Conservation (phyloP, 1,140 invertebrate genomes). For the Apis florea region DNA sequence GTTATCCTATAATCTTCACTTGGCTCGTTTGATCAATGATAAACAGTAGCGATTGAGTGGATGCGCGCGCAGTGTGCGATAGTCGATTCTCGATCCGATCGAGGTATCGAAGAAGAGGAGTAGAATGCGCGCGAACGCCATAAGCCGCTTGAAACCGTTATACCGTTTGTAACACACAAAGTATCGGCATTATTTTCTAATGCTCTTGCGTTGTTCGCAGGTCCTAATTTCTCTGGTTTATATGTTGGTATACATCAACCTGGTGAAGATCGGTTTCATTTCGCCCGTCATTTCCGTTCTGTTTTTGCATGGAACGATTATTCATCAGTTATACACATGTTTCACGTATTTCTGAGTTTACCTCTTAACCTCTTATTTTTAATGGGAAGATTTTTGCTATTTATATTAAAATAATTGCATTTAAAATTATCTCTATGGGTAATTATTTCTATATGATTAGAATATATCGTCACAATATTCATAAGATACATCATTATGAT, state of each 20-base stretch:
- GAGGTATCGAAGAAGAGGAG: constrained; percentile 46
- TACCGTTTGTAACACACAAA: constrained; percentile 59
- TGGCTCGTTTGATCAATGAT: neutral
- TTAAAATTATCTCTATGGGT: too few species aligned
- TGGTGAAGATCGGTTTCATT: constrained; percentile 35
- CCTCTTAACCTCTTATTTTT: too few species aligned
- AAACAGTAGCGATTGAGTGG: neutral
- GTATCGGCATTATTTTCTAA: constrained; percentile 53
- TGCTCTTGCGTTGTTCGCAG: constrained; percentile 10
- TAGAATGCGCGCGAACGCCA: constrained; percentile 44
- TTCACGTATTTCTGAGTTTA: too few species aligned
- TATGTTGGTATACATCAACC: neutral
- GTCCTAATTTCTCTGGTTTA: constrained; percentile 26
- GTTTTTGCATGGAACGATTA: constrained; percentile 1
- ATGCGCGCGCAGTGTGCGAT: neutral
- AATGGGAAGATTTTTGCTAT: neutral
- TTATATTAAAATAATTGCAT: too few species aligned
- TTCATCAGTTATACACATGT: neutral
- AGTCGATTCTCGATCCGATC: constrained; percentile 44
- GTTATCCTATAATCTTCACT: neutral
- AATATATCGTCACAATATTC: too few species aligned
- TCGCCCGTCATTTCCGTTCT: constrained; percentile 10
- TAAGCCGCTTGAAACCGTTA: constrained; percentile 56
- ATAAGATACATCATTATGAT: too few species aligned
- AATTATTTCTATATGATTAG: too few species aligned